A percentile compares a stretch with the other conserved stretches of the same genome.
Evolutionary conservation across 2,888 invertebrate species (phyloP).

Genomic region (Prionchulus punctatus): DNA sequence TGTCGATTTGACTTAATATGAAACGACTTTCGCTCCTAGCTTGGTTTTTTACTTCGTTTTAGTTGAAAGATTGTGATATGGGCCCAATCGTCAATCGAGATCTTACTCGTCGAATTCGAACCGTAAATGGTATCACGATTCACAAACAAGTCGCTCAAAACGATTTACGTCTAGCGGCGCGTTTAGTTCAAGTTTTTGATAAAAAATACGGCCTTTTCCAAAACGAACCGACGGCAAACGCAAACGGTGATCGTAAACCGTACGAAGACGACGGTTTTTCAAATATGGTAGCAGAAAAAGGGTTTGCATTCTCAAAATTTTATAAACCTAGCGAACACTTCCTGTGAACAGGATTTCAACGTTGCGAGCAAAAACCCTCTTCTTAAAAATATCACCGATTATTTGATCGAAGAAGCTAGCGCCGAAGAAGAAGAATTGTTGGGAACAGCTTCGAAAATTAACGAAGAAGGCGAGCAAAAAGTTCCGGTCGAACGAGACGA

Average conservation of each 20-base stretch:
- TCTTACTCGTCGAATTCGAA: slow-evolving; percentile 74
- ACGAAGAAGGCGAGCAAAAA: slow-evolving; percentile 38
- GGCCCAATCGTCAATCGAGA: slow-evolving; percentile 93
- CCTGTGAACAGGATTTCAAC: slow-evolving; percentile 19
- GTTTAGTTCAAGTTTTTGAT: slow-evolving; percentile 34
- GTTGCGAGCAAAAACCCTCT: slow-evolving; percentile 57
- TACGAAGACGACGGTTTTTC: not conserved
- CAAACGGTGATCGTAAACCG: slow-evolving; percentile 8
- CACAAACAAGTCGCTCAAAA: slow-evolving; percentile 50
- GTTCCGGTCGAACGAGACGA: slow-evolving; percentile 51
- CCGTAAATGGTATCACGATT: slow-evolving; percentile 71
- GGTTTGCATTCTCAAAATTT: not conserved
- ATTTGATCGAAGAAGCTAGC: slow-evolving; percentile 82
- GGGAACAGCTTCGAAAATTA: slow-evolving; percentile 47
- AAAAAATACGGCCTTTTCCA: slow-evolving; percentile 35
- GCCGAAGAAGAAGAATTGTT: slow-evolving; percentile 85
- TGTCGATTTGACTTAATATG: too few relatives aligned
- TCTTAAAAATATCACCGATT: slow-evolving; percentile 87
- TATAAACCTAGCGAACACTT: not conserved
- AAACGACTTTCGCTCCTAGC: not conserved
- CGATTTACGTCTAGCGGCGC: slow-evolving; percentile 37
- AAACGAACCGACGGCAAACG: too few relatives aligned
- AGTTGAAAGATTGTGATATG: slow-evolving; percentile 74
- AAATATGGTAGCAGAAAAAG: not conserved
- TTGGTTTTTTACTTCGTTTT: not conserved